phyloP scores from a whole-genome alignment of 2,113 vertebrate genomes.

The Gnathonemus echidnorhynchus region DNA sequence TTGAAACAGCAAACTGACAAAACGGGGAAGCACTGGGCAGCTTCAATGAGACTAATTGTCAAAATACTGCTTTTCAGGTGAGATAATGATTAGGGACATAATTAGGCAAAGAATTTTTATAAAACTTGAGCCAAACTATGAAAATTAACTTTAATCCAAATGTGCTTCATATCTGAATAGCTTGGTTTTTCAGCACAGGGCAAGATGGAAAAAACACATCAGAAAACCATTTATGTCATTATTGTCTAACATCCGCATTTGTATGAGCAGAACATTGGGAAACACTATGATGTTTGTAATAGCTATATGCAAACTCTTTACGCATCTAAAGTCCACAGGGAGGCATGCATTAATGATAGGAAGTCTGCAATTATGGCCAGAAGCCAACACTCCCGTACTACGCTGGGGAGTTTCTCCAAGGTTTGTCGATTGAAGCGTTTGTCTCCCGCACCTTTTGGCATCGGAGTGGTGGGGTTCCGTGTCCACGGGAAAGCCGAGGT shows the following conservation, averaged over 20 bases:
- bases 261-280: not conserved
- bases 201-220: not conserved
- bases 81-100: not conserved
- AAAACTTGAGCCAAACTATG: not conserved
- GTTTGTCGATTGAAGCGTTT: constrained; percentile 16
- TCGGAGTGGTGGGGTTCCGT: constrained; percentile 8
- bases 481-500: constrained; percentile 33
- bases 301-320: not conserved
- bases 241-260: not conserved
- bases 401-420: not conserved
- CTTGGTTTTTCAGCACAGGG: not conserved
- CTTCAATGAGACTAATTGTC: not conserved
- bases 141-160: not conserved
- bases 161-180: not conserved
- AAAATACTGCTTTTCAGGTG: not conserved
- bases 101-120: not conserved
- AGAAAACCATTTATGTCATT: not conserved
- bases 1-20: not conserved
- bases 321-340: not conserved
- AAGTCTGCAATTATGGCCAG: not conserved
- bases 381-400: not conserved
- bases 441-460: not conserved
- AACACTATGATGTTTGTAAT: not conserved
- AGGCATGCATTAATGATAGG: not conserved
- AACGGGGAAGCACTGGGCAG: not conserved